Base-by-base conservation (phyloP, 2,113 vertebrate genomes). In the Mirounga angustirostris region DNA sequence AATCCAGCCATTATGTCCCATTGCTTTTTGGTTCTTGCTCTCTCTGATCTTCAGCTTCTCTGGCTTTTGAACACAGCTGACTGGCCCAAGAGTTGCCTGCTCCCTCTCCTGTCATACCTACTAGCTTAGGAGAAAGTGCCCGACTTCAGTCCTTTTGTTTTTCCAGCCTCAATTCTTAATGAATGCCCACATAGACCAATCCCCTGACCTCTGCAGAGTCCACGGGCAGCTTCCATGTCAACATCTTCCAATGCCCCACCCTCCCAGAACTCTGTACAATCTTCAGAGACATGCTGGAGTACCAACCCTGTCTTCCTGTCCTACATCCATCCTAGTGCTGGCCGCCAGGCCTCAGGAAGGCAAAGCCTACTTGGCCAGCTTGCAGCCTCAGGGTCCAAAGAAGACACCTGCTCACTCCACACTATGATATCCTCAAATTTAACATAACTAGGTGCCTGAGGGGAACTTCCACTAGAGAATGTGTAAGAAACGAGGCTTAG, bases 41-140 rank as follows among this genome's bases (percentile, higher is more conserved):
- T 61, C 13, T 65, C 61, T 65, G 61, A 28, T 15, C 71, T 12
- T 43, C 71, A n/a, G 3, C 16, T 50, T 87, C 1, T 71, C 21
- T 83, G 40, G 0, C 13, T 80, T 82, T 58, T 94, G 19, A 89
- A 36, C n/a, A 86, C 1, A 63, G 15, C 30, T n/a, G 78, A 2
- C 3, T 54, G 13, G 21, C 6, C 4, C 18, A 36, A 78, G 54
- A 74, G 26, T 59, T 28, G 1, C 1, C 2, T 3, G 2, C 9
- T 73, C 30, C 22, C 33, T 82, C 24, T 50, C 24, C 43, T 83
- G 4, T 58, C 13, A 69, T 0, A 3, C 1, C 6, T 95, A 10
- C 36, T 43, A 13, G 71, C 36, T 73, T 10, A 73, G 11, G 21
- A 73, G 71, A 73, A 73, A 73, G 21, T 43, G 11, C 21, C 36